These are phyloP conservation scores for Heterotis niloticus DNA, from an alignment of 2,113 vertebrate species.

Conservation along the genomic window DNA sequence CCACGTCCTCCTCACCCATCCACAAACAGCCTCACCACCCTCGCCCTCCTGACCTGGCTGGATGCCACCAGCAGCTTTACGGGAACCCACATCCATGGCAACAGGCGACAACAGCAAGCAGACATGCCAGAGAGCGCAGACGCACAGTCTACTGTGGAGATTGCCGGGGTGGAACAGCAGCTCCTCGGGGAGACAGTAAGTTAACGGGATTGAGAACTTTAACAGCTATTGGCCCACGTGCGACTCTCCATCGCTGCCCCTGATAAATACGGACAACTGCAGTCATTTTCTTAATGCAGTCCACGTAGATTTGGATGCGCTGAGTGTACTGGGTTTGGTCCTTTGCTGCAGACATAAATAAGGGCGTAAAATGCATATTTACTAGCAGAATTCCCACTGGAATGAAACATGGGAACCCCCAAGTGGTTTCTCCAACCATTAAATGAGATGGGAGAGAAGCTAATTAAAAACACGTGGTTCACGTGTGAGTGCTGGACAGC, in stretches of 20 bases:
- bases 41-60: background rate
- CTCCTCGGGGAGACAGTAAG: conserved; percentile 48
- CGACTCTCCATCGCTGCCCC: conserved; percentile 35
- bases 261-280: conserved; percentile 1
- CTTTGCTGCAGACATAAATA: conserved; percentile 26
- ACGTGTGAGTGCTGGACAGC: background rate
- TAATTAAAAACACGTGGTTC: conserved; percentile 6
- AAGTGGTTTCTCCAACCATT: background rate
- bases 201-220: conserved; percentile 47
- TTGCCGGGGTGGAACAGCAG: conserved; percentile 40
- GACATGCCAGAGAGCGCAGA: conserved; percentile 39
- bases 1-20: too few relatives aligned
- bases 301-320: conserved; percentile 4
- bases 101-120: conserved; percentile 11
- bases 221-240: conserved; percentile 39
- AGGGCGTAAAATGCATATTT: conserved; percentile 17
- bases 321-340: conserved; percentile 17
- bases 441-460: background rate
- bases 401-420: background rate
- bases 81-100: too few relatives aligned
- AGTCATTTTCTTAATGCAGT: conserved; percentile 19
- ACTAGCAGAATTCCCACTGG: conserved; percentile 4
- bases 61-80: background rate
- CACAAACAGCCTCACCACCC: background rate
- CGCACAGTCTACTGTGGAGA: conserved; percentile 56